Base-by-base conservation (phyloP, 2,113 vertebrate species). In the Hydrochoerus hydrochaeris region DNA sequence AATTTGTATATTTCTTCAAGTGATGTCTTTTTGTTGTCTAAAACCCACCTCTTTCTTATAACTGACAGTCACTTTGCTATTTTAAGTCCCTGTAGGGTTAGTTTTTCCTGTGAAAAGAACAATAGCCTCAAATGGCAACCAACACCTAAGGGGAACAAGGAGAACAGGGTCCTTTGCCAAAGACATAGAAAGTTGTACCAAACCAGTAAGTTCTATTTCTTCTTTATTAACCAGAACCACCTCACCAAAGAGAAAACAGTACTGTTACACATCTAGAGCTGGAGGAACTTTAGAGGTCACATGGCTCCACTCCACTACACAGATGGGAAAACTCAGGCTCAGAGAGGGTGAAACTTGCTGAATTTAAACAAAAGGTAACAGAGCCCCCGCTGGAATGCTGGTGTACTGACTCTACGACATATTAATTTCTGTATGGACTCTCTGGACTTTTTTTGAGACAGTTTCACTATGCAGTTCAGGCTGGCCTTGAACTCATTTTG, bases 41-140 rank as follows among this genome's bases (percentile, higher is more conserved):
- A 90, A 96, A 91, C 54, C 38, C 83, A 44, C 46, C 54, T 93
- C 88, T 88, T 78, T 91, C 89, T 91, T 10, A 63, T 85, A 69
- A 85, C 58, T 41, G 83, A 46, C 16, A 52, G 28, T 87, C 52
- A 62, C 38, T 60, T 90, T 54, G 26, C 80, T 73, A 94, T 93
- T 88, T 69, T 91, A 83, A 81, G 17, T 69, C 28, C 13, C 4
- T 28, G 46, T 67, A 52, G 24, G 35, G 60, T 85, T 91, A 75
- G 63, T 73, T 92, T 88, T 90, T 57, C 85, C 85, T 46, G 85
- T 85, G n/a, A 82, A 90, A 95, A 96, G 52, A 85, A 44, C 92
- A 86, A 80, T 22, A 73, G 28, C 19, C 77, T 95, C 58, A 85
- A 93, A 92, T 9, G 80, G 20, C 67, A 80, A 24, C 46, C 32